Evolutionary conservation across 2,113 vertebrate genomes (phyloP), one percentile per base, ranked within the genome.

Genomic region (Neolamprologus tretocephalus): DNA sequence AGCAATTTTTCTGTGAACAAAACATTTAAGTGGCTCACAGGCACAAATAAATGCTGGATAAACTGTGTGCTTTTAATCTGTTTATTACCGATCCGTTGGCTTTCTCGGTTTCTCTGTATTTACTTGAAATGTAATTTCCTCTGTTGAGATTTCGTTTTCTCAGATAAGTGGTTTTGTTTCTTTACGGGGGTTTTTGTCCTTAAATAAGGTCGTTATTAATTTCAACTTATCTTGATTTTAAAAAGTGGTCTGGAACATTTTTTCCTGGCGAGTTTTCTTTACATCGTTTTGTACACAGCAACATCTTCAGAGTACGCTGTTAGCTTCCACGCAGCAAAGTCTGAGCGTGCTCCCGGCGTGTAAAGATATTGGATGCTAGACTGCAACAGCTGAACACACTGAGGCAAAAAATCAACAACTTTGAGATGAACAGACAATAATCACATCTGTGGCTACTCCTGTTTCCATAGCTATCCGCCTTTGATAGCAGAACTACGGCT

Each of bases 401-500:
- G 81, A 83, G 21, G 86, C 49, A 53, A 82, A 87, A 88, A 71
- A 71, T 7, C 35, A 42, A 85, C 89, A 81, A 83, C 45, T 55
- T 86, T 84, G 8, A 82, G 78, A 89, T 35, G 40, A 92, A 45
- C 87, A 91, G 84, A 87, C 86, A 51, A 91, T 92, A 92, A 93
- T 92, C 86, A 89, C 89, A 92, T 93, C 91, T 90, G 82, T 91
- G 87, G 91, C 92, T 84, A 81, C 53, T 86, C 54, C 61, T 68
- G 89, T 92, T 93, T 89, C 82, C 91, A 90, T 53, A 63, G 84
- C 87, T 33, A 86, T 91, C 88, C 80, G 66, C 94, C 89, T 93
- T 86, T 92, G 80, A 95, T 85, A 86, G 87, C 28, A 87, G 83
- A 61, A 53, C 71, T 19, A 35, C 45, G n/a, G 87, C 85, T 91